A percentile compares a stretch with the other conserved stretches of the same genome.
Conservation (phyloP, 2,888 invertebrate genomes). For the Apomyelois bistriatella region DNA sequence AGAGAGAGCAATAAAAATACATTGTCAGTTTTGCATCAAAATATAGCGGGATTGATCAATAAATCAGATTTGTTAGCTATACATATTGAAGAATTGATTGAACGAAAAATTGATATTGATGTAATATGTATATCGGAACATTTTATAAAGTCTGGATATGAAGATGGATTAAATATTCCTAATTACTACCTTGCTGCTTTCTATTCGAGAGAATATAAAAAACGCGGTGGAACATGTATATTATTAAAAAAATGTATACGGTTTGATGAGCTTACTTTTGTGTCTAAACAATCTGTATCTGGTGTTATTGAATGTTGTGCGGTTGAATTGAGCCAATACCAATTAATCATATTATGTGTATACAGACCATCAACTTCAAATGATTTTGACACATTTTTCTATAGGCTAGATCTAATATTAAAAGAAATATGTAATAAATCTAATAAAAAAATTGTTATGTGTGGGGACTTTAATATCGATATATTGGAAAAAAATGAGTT, state of each 20-base stretch:
- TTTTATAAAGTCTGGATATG: background rate
- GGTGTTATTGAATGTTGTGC: too few species aligned
- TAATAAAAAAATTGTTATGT: background rate
- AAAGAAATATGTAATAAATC: background rate
- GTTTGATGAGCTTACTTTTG: background rate
- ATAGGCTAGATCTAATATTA: background rate
- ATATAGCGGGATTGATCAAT: too few species aligned
- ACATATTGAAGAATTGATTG: background rate
- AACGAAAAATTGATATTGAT: background rate
- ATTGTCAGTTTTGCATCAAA: too few species aligned
- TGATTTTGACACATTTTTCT: too few species aligned
- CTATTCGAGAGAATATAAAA: background rate
- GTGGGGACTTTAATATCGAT: too few species aligned
- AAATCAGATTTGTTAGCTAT: too few species aligned
- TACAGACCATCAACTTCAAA: slow-evolving; percentile 11
- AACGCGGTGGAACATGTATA: background rate
- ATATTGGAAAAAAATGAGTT: background rate
- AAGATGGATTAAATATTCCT: background rate
- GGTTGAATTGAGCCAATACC: background rate
- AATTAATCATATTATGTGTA: background rate
- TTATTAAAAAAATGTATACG: background rate
- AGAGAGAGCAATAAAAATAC: too few species aligned
- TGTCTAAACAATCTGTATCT: background rate
- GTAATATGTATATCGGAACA: too few species aligned
- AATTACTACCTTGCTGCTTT: background rate